Conservation (phyloP, 2,797 vertebrate species). For the Galago senegalensis region DNA sequence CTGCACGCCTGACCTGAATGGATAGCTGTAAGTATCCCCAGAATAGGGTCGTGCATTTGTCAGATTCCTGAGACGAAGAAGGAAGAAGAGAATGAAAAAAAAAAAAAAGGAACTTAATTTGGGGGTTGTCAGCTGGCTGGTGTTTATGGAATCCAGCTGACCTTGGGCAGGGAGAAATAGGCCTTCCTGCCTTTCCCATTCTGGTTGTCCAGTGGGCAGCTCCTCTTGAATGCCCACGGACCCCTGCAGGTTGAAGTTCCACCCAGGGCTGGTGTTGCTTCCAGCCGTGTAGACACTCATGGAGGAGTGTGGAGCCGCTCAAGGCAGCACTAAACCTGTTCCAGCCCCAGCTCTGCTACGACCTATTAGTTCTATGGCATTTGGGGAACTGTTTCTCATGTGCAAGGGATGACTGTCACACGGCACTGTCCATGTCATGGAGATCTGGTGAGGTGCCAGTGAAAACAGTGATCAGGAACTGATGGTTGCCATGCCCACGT, state of each 20-base stretch:
- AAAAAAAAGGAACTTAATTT: background rate
- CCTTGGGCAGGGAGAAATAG: background rate
- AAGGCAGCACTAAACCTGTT: fast-evolving
- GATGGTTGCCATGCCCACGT: background rate
- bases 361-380: background rate
- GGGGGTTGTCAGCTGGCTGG: background rate
- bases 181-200: background rate
- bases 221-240: background rate
- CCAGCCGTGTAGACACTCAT: fast-evolving
- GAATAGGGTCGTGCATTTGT: background rate
- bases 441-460: background rate
- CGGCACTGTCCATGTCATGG: fast-evolving
- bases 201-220: background rate
- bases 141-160: background rate
- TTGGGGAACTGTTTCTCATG: background rate
- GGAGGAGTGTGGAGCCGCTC: fast-evolving
- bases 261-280: fast-evolving
- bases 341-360: background rate
- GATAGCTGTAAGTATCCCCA: background rate
- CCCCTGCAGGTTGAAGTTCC: background rate
- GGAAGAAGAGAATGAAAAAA: background rate
- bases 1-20: background rate
- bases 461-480: background rate
- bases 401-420: background rate
- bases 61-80: background rate